A percentile compares a stretch with the other conserved stretches of the same genome.
phyloP scores from a whole-genome alignment of 2,888 invertebrate genomes.

The Liopterus haemorrhoidalis region DNA sequence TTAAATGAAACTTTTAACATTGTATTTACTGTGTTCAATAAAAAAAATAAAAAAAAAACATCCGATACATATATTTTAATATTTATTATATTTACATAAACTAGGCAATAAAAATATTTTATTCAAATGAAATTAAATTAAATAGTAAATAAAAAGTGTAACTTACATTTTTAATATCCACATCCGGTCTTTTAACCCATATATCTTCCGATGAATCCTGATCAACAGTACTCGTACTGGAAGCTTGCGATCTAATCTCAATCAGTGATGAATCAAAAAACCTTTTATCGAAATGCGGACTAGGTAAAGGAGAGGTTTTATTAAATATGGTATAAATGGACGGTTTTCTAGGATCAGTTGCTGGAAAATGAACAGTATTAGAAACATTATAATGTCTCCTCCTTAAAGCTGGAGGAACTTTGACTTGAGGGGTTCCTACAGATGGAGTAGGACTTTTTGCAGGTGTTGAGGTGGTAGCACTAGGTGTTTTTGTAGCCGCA shows the following conservation, averaged over 20 bases:
- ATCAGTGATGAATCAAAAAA: constrained; percentile 79
- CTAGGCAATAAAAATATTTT: not conserved
- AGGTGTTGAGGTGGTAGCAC: constrained; percentile 48
- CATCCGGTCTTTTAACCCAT: constrained; percentile 60
- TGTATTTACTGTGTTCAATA: not conserved
- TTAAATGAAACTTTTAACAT: too few relatives aligned
- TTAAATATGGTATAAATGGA: constrained; percentile 57
- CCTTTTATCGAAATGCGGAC: constrained; percentile 69
- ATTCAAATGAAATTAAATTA: constrained; percentile 5
- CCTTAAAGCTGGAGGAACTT: constrained; percentile 41
- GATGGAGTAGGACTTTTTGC: constrained; percentile 47
- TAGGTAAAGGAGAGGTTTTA: constrained; percentile 47
- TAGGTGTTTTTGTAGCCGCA: constrained; percentile 25
- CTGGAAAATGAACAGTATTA: constrained; percentile 64
- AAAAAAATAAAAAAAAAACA: not conserved
- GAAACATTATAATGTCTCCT: constrained; percentile 52
- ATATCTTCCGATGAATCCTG: constrained; percentile 58
- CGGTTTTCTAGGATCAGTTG: constrained; percentile 54
- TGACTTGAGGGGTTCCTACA: constrained; percentile 46
- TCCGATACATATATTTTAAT: too few relatives aligned
- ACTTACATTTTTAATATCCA: constrained; percentile 53
- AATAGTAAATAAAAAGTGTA: constrained; percentile 7
- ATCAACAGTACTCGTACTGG: constrained; percentile 55
- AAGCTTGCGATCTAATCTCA: constrained; percentile 71
- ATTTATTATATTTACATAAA: not conserved